phyloP scores from a whole-genome alignment of 2,113 vertebrate species.

The Microcebus ravelobensis region DNA sequence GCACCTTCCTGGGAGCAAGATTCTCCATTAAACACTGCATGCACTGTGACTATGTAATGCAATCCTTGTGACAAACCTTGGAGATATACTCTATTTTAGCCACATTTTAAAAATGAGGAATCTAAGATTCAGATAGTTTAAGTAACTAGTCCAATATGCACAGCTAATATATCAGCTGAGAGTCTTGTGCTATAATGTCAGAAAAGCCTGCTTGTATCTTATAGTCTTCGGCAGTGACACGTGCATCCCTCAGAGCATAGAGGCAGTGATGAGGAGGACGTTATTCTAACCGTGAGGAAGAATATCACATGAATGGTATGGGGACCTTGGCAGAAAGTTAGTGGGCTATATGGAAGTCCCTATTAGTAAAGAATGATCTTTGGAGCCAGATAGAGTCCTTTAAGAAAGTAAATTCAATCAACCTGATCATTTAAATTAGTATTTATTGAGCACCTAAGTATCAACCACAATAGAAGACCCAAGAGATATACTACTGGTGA shows the following conservation, averaged over 20 bases:
- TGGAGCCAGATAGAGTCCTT: not conserved
- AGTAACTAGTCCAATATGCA: not conserved
- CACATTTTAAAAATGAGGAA: not conserved
- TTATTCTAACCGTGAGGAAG: not conserved
- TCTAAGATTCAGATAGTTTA: not conserved
- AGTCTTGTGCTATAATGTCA: not conserved
- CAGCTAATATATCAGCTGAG: not conserved
- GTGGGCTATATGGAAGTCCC: not conserved
- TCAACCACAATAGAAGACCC: not conserved
- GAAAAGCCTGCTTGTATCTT: not conserved
- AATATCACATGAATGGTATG: no score
- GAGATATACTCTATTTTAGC: not conserved
- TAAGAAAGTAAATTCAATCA: not conserved
- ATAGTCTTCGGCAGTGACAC: not conserved
- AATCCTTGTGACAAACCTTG: not conserved
- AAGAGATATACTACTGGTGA: rapidly evolving
- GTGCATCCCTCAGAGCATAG: not conserved
- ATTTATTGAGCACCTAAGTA: not conserved
- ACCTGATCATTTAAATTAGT: not conserved
- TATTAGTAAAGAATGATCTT: not conserved
- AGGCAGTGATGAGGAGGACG: not conserved
- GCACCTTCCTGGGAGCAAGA: not conserved
- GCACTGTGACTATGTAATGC: not conserved
- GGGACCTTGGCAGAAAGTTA: not conserved
- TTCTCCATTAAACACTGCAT: not conserved